phyloP scores from a whole-genome alignment of 2,888 invertebrate genomes.

The Omphaloscelis lunosa region DNA sequence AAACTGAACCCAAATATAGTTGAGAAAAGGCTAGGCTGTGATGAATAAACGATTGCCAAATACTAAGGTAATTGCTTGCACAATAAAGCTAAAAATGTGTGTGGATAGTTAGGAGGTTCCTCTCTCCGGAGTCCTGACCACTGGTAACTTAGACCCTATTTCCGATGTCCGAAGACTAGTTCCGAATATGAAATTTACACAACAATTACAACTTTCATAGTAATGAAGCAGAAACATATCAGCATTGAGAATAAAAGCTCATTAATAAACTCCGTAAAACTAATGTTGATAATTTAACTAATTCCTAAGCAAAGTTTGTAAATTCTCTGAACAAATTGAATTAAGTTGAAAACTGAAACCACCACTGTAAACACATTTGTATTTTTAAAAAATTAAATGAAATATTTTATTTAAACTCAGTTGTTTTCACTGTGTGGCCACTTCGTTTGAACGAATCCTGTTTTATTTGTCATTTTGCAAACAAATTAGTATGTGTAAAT shows the following conservation, averaged over 20 bases:
- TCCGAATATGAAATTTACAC: not conserved
- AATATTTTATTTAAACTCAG: not conserved
- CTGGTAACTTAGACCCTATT: not conserved
- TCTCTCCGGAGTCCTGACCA: not conserved
- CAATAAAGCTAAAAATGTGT: not conserved
- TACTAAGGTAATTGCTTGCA: not conserved
- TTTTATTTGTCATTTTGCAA: not conserved
- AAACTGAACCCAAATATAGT: not conserved
- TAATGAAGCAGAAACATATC: not conserved
- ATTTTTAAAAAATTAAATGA: not conserved
- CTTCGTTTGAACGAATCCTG: not conserved
- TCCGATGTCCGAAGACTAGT: not conserved
- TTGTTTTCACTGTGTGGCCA: not conserved
- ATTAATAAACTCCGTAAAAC: not conserved
- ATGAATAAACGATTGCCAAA: not conserved
- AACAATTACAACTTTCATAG: not conserved
- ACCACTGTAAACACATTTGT: slow-evolving; percentile 2
- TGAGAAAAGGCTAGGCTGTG: not conserved
- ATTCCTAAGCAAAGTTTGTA: slow-evolving; percentile 2
- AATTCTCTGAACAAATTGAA: slow-evolving; percentile 8
- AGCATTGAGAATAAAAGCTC: not conserved
- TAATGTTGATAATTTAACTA: slow-evolving; percentile 4
- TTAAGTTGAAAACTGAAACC: not conserved
- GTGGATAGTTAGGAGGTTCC: not conserved
- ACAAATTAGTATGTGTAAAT: not conserved